These are phyloP conservation scores for Petroica traversi DNA, from an alignment of 2,113 vertebrate species.

Conservation along the genomic window DNA sequence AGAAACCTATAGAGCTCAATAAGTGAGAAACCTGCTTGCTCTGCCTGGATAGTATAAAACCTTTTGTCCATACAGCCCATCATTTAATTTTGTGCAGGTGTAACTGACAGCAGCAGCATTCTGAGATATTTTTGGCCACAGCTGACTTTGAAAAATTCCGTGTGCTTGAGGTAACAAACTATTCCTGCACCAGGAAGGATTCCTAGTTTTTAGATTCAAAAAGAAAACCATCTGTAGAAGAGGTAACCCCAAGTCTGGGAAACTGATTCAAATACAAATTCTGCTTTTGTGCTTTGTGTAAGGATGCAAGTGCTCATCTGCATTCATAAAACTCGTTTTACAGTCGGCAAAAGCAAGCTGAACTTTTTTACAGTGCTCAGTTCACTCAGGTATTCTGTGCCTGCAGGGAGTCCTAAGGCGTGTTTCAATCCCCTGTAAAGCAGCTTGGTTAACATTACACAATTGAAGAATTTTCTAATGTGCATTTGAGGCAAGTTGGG, in stretches of 20 bases:
- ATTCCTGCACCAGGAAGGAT: not conserved
- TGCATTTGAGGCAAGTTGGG: not conserved
- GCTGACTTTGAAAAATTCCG: not conserved
- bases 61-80: not conserved
- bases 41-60: fast-evolving
- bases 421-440: not conserved
- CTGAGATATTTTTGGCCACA: not conserved
- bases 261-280: not conserved
- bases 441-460: not conserved
- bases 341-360: not conserved
- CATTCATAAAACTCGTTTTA: not conserved
- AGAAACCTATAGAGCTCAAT: not conserved
- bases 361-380: not conserved
- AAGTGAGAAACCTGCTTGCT: not conserved
- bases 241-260: not conserved
- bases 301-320: not conserved
- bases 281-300: not conserved
- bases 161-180: not conserved
- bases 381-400: not conserved
- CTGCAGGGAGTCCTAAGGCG: not conserved
- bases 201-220: not conserved
- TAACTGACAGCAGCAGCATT: not conserved
- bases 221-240: not conserved
- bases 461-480: not conserved
- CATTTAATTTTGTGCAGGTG: not conserved